phyloP scores from a whole-genome alignment of 2,888 invertebrate species.

The Lepidonotus clava region DNA sequence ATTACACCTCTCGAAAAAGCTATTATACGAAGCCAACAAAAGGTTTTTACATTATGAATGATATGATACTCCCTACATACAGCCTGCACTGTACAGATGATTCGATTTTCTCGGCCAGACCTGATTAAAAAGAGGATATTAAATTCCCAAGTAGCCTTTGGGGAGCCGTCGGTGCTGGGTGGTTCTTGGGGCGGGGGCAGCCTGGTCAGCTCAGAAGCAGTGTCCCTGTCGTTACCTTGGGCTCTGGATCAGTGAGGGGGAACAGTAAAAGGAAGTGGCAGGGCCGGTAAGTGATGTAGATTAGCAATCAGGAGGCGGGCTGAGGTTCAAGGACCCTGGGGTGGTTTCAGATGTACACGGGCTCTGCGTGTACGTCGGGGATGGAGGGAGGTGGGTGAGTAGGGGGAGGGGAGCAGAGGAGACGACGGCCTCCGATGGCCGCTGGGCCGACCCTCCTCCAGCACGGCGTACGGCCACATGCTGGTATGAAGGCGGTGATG shows the following conservation, averaged over 20 bases:
- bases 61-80: too few species aligned
- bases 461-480: too few species aligned
- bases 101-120: neutral
- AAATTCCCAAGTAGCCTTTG: neutral
- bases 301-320: constrained; percentile 38
- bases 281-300: constrained; percentile 30
- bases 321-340: constrained; percentile 18
- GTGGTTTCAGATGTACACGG: constrained; percentile 29
- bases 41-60: too few species aligned
- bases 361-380: neutral
- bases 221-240: neutral
- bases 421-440: too few species aligned
- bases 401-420: too few species aligned
- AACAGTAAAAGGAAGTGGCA: constrained; percentile 32
- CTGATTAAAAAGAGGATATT: constrained; percentile 18
- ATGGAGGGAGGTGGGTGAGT: too few species aligned
- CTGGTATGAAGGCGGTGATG: neutral
- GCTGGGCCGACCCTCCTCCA: too few species aligned
- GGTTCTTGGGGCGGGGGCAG: neutral
- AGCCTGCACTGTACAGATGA: too few species aligned
- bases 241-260: neutral
- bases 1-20: too few species aligned
- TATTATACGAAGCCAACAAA: too few species aligned
- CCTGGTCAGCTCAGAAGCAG: neutral
- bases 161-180: neutral